phyloP scores from a whole-genome alignment of 2,113 vertebrate species.

The Edolisoma coerulescens region DNA sequence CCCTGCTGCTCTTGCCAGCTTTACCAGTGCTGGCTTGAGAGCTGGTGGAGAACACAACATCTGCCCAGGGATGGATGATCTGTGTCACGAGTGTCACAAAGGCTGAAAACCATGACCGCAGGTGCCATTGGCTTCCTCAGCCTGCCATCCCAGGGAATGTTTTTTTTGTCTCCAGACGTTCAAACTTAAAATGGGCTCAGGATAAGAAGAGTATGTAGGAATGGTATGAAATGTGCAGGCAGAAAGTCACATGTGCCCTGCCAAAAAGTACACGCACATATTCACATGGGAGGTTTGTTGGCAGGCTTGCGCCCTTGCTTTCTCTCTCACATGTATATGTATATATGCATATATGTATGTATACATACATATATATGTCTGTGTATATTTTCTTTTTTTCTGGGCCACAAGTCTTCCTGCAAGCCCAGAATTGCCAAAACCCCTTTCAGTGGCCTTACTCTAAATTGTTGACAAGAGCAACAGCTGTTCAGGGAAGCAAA shows the following conservation, averaged over 20 bases:
- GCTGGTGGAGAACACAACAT: not conserved
- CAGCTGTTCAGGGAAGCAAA: not conserved
- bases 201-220: not conserved
- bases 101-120: fast-evolving
- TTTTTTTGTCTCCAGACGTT: not conserved
- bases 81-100: fast-evolving
- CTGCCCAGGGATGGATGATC: not conserved
- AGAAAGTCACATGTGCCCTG: not conserved
- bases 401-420: not conserved
- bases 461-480: not conserved
- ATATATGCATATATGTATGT: not conserved
- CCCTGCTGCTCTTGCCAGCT: not conserved
- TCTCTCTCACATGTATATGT: slow-evolving; percentile 24
- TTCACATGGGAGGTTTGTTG: not conserved
- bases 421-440: not conserved
- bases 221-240: not conserved
- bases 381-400: not conserved
- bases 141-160: fast-evolving
- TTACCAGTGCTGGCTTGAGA: not conserved
- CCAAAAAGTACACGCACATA: not conserved
- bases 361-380: not conserved
- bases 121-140: not conserved
- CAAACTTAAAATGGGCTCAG: not conserved
- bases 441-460: not conserved
- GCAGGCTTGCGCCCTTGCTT: not conserved